A percentile compares a stretch with the other conserved stretches of the same genome.
Conservation (phyloP, 2,797 vertebrate genomes). For the Falco rusticolus region DNA sequence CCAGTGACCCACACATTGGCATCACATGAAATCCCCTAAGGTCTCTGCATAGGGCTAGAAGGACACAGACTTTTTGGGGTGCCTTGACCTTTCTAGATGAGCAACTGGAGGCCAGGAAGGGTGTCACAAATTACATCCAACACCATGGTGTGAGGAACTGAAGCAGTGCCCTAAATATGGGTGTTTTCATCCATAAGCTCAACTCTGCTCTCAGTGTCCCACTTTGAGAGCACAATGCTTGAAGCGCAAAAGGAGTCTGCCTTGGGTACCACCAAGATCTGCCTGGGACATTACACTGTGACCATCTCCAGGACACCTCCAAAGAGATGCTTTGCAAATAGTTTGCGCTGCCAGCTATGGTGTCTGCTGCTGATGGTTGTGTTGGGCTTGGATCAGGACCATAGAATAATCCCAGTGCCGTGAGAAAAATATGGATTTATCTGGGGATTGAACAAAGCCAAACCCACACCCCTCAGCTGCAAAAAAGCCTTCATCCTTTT, state of each 20-base stretch:
- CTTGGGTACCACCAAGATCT: neutral
- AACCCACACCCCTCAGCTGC: neutral
- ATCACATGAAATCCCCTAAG: rapidly evolving
- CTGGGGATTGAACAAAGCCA: neutral
- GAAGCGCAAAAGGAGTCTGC: neutral
- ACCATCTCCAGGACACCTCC: neutral
- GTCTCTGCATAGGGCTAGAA: neutral
- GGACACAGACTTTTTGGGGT: neutral
- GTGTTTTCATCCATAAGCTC: neutral
- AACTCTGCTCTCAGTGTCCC: neutral
- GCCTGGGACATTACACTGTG: neutral
- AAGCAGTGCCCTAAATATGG: neutral
- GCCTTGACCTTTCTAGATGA: neutral
- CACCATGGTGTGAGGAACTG: neutral
- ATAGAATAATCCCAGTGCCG: neutral
- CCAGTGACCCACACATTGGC: neutral
- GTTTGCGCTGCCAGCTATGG: neutral
- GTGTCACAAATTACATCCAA: neutral
- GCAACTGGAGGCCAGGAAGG: neutral
- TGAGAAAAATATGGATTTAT: neutral
- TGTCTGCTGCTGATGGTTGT: neutral
- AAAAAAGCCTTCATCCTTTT: neutral
- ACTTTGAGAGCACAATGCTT: neutral
- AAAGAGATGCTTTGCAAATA: neutral
- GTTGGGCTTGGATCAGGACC: neutral